phyloP scores from a whole-genome alignment of 2,888 invertebrate species.

The Leptopterna dolabrata region DNA sequence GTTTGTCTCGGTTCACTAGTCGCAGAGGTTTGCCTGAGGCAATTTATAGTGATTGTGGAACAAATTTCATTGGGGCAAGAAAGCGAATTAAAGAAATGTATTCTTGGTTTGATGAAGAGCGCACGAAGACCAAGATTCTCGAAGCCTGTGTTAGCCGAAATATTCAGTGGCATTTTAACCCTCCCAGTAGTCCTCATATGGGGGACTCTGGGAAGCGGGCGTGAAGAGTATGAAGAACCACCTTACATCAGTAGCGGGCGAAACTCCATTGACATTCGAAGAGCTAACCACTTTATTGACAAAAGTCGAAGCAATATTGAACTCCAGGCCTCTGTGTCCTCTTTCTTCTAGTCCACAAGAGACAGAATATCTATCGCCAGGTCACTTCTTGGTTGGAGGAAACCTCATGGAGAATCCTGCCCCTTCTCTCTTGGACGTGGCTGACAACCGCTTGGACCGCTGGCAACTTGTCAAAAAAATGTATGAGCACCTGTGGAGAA shows the following conservation, averaged over 20 bases:
- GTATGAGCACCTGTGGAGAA: constrained; percentile 61
- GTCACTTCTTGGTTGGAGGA: constrained; percentile 64
- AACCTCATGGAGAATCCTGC: constrained; percentile 61
- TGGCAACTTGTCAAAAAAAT: constrained; percentile 59
- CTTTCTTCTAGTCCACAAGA: constrained; percentile 34
- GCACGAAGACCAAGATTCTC: background rate
- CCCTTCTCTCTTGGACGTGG: constrained; percentile 57
- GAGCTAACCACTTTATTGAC: constrained; percentile 42
- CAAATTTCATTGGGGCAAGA: constrained; percentile 64
- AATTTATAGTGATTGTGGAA: constrained; percentile 64
- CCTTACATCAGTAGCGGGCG: background rate
- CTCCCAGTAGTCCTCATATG: constrained; percentile 62
- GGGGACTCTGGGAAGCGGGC: constrained; percentile 53
- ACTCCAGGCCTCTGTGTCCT: constrained; percentile 47
- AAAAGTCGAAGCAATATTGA: constrained; percentile 46
- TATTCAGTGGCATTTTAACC: constrained; percentile 29
- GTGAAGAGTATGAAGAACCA: constrained; percentile 45
- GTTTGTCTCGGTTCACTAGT: constrained; percentile 62
- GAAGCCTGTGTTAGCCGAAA: background rate
- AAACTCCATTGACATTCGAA: constrained; percentile 25
- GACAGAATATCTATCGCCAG: constrained; percentile 61
- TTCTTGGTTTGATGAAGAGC: background rate
- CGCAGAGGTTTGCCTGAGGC: constrained; percentile 62
- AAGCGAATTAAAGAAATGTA: constrained; percentile 33
- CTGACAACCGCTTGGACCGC: constrained; percentile 57